Base-by-base conservation (phyloP, 2,113 vertebrate genomes). In the Cercopithecus mona region DNA sequence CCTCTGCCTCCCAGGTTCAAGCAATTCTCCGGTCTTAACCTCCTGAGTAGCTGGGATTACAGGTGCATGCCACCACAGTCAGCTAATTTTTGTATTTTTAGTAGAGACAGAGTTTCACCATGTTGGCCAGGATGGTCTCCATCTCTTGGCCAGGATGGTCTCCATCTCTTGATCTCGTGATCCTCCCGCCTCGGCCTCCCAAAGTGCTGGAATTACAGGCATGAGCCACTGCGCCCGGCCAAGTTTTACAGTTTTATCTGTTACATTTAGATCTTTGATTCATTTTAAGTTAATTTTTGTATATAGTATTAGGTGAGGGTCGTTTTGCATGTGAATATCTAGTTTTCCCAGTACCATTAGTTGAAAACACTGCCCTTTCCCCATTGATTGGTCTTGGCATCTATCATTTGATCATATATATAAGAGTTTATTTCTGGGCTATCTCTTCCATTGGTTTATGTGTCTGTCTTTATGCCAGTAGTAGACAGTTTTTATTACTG, bases 271-370 rank as follows among this genome's bases (percentile, higher is more conserved):
- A 20, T 81, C 40, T 91, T 66, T 75, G 38, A 20, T 35, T 70
- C 45, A 61, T 90, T 81, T 94, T 72, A 20, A 38, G 57, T 55
- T 96, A 55, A 75, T 55, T 70, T 96, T 92, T 94, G 4, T 96
- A 4, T 52, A 83, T 80, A 40, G 8, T 50, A 20, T 76, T 64
- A 92, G 25, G 35, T 87, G 80, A 20, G 35, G 32, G 9, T 84
- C 66, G 35, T 78, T 94, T 73, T 59, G 40, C 35, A 87, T 48
- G 14, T 88, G 66, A 18, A 86, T 78, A n/a, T 52, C 18, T 2
- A 25, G 30, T 82, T 86, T 90, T 82, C 23, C 55, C 6, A 81
- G 18, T 22, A 50, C 50, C 25, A 25, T 78, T 88, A 75, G 66
- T 92, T 82, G 48, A 91, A 91, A 52, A 68, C 22, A 78, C 20